Conservation (phyloP, 1,140 invertebrate genomes). For the Drosophila melanogaster region DNA sequence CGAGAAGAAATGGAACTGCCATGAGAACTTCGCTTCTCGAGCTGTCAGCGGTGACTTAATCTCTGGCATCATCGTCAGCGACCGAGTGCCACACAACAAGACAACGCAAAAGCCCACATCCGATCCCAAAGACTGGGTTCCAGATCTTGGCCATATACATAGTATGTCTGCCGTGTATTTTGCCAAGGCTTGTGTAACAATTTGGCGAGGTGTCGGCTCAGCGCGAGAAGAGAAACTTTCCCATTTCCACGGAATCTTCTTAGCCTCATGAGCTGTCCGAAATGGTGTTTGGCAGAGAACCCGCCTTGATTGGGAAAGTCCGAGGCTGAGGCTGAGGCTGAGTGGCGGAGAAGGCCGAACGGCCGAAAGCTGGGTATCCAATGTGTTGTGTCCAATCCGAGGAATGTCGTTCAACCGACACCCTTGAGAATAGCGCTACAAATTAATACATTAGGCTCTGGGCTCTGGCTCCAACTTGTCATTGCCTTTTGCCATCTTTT, state of each 20-base stretch:
- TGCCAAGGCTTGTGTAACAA: slow-evolving; percentile 45
- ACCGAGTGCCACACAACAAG: slow-evolving; percentile 29
- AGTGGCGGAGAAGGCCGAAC: slow-evolving; percentile 1
- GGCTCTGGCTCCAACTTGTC: slow-evolving; percentile 32
- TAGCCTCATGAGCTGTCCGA: slow-evolving; percentile 50
- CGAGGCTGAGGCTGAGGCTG: slow-evolving; percentile 18
- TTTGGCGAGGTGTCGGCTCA: slow-evolving; percentile 77
- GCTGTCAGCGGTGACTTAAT: slow-evolving; percentile 62
- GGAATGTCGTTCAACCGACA: slow-evolving; percentile 62
- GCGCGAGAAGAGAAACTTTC: slow-evolving; percentile 56
- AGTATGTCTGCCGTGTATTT: not conserved
- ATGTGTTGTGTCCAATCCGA: not conserved
- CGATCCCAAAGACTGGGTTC: slow-evolving; percentile 30
- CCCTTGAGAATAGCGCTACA: slow-evolving; percentile 69
- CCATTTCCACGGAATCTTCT: slow-evolving; percentile 29
- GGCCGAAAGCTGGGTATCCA: not conserved
- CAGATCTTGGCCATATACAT: slow-evolving; percentile 4
- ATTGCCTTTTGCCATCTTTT: slow-evolving; percentile 43
- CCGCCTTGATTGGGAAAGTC: slow-evolving; percentile 28
- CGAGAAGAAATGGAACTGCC: slow-evolving; percentile 73
- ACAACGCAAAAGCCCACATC: slow-evolving; percentile 40
- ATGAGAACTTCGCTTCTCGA: slow-evolving; percentile 68
- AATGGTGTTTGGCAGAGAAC: slow-evolving; percentile 39
- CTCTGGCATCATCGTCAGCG: slow-evolving; percentile 66
- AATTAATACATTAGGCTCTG: slow-evolving; percentile 65